Evolutionary conservation across 2,797 vertebrate species (phyloP), one percentile per base, ranked within the genome.

Genomic region (Eulemur mongoz): DNA sequence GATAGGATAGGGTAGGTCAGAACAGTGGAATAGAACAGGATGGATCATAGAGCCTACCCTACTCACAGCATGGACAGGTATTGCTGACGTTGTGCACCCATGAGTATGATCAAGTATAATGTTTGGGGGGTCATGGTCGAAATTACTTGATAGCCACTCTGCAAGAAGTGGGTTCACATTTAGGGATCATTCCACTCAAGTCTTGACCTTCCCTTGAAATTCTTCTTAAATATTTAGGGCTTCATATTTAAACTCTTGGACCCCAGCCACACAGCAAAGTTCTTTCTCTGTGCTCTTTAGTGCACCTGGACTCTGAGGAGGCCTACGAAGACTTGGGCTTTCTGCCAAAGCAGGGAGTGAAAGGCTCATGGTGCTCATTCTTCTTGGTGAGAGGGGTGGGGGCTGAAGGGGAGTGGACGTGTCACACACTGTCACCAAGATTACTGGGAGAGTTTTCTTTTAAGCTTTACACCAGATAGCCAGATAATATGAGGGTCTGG

Each of bases 81-180:
- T 7, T 43, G 6, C 1, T 10, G 10, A 35, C 8, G 32, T 0
- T 43, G 17, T 6, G 43, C 0, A 1, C 9, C 2, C n/a, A 15
- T 0, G 12, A 7, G 8, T 11, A 11, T 38, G 40, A n/a, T 32
- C 72, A 27, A 17, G 14, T 35, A 87, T 5, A 76, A 32, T 22
- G 13, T 27, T 18, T 25, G 45, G 32, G 32, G 9, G 35, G 30
- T 35, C 17, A 25, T 38, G 9, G 30, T 45, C 61, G 83, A 59
- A 89, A 18, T 25, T 4, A 48, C 27, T 65, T 69, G 57, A 67
- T 18, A 59, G 17, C 35, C n/a, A 43, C 32, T 67, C 35, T n/a
- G 54, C 52, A 48, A 57, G 70, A 79, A 40, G 22, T 63, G 35
- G 32, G 32, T 70, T 35, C 40, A 52, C 40, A 50, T 57, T 23